Evolutionary conservation across 2,888 invertebrate genomes (phyloP).

Genomic region (Cecidostiba fungosa): DNA sequence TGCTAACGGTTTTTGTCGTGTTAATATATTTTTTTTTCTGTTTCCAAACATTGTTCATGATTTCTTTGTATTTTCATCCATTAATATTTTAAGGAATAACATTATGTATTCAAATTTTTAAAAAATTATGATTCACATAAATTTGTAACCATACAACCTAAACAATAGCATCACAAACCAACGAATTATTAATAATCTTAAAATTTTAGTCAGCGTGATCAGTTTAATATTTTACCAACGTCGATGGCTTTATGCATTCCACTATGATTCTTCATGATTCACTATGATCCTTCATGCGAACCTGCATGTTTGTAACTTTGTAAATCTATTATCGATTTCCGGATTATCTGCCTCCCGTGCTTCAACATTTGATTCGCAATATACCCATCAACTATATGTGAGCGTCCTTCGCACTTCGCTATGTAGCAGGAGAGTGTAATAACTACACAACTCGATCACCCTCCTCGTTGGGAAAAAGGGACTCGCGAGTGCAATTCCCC

Average conservation of each 20-base stretch:
- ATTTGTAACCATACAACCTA: too few relatives aligned
- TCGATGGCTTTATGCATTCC: background rate
- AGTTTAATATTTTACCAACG: background rate
- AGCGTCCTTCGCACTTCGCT: background rate
- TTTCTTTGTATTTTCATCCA: too few relatives aligned
- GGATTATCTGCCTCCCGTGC: background rate
- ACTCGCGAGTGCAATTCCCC: constrained; percentile 22
- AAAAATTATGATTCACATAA: too few relatives aligned
- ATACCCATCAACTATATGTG: background rate
- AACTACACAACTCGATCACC: constrained; percentile 65
- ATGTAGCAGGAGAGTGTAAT: constrained; percentile 3
- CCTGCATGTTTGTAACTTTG: background rate
- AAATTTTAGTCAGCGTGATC: too few relatives aligned
- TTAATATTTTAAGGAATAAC: too few relatives aligned
- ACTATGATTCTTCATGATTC: background rate
- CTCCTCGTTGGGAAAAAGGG: constrained; percentile 47
- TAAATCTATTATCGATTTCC: background rate
- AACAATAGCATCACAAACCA: too few relatives aligned
- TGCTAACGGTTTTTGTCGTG: too few relatives aligned
- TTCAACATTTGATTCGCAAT: background rate
- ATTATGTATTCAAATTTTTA: too few relatives aligned
- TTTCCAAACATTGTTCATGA: too few relatives aligned
- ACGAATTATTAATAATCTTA: too few relatives aligned
- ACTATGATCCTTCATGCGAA: background rate
- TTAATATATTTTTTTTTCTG: too few relatives aligned